Conservation (phyloP, 2,888 invertebrate species). For the Coelopa pilipes region DNA sequence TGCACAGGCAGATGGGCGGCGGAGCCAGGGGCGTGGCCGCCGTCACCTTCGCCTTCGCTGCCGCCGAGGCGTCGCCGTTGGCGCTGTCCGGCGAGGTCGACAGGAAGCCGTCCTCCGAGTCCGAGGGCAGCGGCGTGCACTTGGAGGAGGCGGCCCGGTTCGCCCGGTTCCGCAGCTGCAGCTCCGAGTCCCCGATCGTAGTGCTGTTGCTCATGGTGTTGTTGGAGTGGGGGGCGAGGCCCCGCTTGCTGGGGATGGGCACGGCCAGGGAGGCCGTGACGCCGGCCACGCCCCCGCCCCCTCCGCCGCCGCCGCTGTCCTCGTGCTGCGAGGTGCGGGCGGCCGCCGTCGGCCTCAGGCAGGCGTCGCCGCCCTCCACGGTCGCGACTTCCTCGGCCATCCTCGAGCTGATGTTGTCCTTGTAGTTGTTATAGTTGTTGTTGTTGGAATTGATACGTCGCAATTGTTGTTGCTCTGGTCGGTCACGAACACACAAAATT, state of each 20-base stretch:
- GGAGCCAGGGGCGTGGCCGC: conserved; percentile 33
- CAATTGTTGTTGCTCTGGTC: not conserved
- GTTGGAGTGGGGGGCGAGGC: conserved; percentile 44
- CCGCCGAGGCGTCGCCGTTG: conserved; percentile 51
- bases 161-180: conserved; percentile 16
- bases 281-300: conserved; percentile 33
- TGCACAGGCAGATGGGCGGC: conserved; percentile 57
- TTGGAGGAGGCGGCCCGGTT: not conserved
- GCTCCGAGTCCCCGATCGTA: conserved; percentile 28
- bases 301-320: conserved; percentile 49
- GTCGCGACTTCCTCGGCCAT: conserved; percentile 35
- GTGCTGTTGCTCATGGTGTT: conserved; percentile 40
- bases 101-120: conserved; percentile 57
- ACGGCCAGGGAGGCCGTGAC: conserved; percentile 35
- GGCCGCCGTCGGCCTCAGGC: conserved; percentile 36
- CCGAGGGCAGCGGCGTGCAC: conserved; percentile 31
- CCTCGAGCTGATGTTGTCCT: too few relatives aligned
- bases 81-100: conserved; percentile 62
- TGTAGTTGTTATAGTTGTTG: conserved; percentile 22
- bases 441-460: not conserved
- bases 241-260: conserved; percentile 51
- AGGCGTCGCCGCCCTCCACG: conserved; percentile 30
- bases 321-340: conserved; percentile 46
- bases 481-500: not conserved
- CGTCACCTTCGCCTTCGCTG: conserved; percentile 35